Percentiles rank a stretch among this genome's conserved stretches.
phyloP scores from a whole-genome alignment of 2,113 vertebrate genomes.

The Microcebus tavaratra region DNA sequence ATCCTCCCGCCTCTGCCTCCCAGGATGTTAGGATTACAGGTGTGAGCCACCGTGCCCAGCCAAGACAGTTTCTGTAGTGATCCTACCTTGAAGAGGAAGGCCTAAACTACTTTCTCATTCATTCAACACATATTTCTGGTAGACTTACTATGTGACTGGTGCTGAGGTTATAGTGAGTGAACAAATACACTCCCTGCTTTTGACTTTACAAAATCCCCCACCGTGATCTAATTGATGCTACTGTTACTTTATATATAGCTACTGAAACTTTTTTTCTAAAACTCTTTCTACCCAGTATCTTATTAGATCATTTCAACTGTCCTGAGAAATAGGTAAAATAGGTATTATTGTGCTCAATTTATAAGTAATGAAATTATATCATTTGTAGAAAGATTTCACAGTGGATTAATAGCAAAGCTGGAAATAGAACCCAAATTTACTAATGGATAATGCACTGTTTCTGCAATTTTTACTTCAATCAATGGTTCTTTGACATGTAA shows the following conservation, averaged over 20 bases:
- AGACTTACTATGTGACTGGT: not conserved
- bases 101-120: conserved; percentile 14
- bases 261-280: not conserved
- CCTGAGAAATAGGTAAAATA: not conserved
- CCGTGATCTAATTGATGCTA: not conserved
- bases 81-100: not conserved
- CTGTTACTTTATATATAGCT: not conserved
- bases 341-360: conserved; percentile 1
- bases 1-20: too few species aligned
- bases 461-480: not conserved
- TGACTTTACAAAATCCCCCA: not conserved
- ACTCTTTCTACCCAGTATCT: not conserved
- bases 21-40: too few species aligned
- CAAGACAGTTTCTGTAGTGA: not conserved
- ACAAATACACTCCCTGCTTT: not conserved
- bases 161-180: not conserved
- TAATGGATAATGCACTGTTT: not conserved
- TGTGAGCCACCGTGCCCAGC: too few species aligned
- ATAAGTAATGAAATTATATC: not conserved
- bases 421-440: not conserved
- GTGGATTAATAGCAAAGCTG: not conserved
- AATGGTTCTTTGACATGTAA: not conserved
- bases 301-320: not conserved
- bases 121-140: not conserved
- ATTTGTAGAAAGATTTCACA: not conserved